A percentile compares a stretch with the other conserved stretches of the same genome.
These are phyloP conservation scores for rabbit (Oryctolagus cuniculus) DNA, from an alignment of 2,113 vertebrate genomes.

Conservation along the genomic window DNA sequence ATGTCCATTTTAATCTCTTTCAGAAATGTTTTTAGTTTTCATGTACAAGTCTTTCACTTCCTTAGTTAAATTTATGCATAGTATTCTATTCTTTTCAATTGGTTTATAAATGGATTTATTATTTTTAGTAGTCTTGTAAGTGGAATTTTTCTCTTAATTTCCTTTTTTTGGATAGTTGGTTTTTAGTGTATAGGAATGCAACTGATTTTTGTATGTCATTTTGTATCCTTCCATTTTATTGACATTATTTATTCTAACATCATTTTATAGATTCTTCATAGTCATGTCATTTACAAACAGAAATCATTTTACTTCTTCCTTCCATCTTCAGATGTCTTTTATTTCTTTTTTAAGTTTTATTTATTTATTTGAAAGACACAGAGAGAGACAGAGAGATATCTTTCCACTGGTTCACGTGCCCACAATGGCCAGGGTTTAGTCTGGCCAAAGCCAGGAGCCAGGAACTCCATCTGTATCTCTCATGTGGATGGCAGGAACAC, in stretches of 20 bases:
- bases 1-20: constrained; percentile 27
- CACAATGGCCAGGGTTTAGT: too few species aligned
- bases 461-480: too few species aligned
- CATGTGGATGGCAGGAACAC: too few species aligned
- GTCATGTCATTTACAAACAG: neutral
- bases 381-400: too few species aligned
- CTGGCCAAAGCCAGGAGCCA: too few species aligned
- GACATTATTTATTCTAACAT: neutral
- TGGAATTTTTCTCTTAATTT: neutral
- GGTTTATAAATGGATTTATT: too few species aligned
- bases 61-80: neutral
- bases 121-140: neutral
- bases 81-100: neutral
- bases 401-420: too few species aligned
- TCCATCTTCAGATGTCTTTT: neutral
- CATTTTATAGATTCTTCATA: neutral
- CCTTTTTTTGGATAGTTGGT: neutral
- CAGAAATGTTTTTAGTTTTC: neutral
- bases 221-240: neutral
- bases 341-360: neutral
- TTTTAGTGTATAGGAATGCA: neutral
- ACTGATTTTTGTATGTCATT: neutral
- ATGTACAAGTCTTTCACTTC: neutral
- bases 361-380: too few species aligned
- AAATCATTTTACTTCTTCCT: neutral